Evolutionary conservation across 2,888 invertebrate genomes (phyloP).

Genomic region (Cacoxenus indagator): DNA sequence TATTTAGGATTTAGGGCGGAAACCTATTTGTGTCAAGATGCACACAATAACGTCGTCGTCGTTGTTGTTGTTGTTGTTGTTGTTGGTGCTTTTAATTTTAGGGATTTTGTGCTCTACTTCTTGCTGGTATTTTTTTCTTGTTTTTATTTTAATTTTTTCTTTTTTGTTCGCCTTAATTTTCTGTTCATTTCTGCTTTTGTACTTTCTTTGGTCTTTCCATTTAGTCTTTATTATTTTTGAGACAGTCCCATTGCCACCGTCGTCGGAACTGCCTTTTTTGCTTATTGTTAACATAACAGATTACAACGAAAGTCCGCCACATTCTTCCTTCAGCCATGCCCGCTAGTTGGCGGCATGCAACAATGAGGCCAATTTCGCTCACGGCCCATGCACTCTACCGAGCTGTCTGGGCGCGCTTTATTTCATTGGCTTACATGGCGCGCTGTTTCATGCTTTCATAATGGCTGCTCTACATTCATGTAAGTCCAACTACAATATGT

Average conservation of each 20-base stretch:
- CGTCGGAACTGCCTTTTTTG: conserved; percentile 4
- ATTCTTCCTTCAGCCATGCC: conserved; percentile 22
- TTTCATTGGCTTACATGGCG: background rate
- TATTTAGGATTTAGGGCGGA: conserved; percentile 64
- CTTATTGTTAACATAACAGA: conserved; percentile 5
- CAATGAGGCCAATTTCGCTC: conserved; percentile 58
- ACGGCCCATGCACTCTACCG: conserved; percentile 25
- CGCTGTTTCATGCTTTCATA: background rate
- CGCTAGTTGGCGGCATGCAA: conserved; percentile 39
- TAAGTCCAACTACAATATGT: conserved; percentile 34
- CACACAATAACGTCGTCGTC: background rate
- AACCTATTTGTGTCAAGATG: conserved; percentile 62
- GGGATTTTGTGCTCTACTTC: conserved; percentile 43
- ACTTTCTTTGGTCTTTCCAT: background rate
- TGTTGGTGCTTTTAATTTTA: conserved; percentile 53
- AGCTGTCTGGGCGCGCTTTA: background rate
- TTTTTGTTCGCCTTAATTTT: background rate
- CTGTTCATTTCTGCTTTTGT: background rate
- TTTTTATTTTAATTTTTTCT: background rate
- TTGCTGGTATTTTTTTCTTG: conserved; percentile 48
- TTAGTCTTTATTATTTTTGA: conserved; percentile 11
- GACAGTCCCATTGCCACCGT: conserved; percentile 1
- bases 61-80: conserved; percentile 6
- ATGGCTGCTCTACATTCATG: background rate
- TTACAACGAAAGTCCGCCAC: background rate